Evolutionary conservation across 2,113 vertebrate genomes (phyloP).

Genomic region (Sander lucioperca): DNA sequence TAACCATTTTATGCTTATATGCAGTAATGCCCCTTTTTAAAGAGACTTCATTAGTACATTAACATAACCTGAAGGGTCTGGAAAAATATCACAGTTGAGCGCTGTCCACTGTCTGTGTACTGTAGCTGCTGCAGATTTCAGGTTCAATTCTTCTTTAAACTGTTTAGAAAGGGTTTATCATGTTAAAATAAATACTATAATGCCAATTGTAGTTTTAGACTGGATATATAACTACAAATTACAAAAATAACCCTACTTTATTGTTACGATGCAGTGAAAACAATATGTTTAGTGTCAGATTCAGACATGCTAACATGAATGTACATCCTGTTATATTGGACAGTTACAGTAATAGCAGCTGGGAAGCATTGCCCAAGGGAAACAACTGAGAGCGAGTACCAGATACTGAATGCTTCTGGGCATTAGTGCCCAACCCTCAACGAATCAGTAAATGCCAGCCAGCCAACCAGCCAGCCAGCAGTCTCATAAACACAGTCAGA

Average conservation of each 20-base stretch:
- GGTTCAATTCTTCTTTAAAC: not conserved
- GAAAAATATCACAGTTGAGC: conserved; percentile 4
- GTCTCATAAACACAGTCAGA: conserved; percentile 66
- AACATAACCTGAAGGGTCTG: not conserved
- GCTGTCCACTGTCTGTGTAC: not conserved
- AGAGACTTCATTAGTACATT: not conserved
- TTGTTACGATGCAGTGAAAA: not conserved
- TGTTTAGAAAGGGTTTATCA: not conserved
- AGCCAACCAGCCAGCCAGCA: conserved; percentile 33
- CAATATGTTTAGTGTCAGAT: not conserved
- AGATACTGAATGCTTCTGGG: conserved; percentile 51
- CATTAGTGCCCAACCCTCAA: conserved; percentile 61
- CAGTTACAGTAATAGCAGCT: conserved; percentile 27
- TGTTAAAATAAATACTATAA: not conserved
- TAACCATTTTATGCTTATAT: not conserved
- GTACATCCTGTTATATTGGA: conserved; percentile 13
- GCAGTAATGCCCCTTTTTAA: not conserved
- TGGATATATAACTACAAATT: not conserved
- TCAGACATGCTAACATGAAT: conserved; percentile 4
- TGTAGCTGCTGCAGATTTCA: not conserved
- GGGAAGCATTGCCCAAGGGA: conserved; percentile 38
- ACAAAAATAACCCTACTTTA: not conserved
- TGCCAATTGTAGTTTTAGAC: not conserved
- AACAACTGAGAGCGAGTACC: conserved; percentile 40
- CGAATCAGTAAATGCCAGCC: conserved; percentile 51